Base-by-base conservation (phyloP, 2,113 vertebrate genomes). In the Carollia perspicillata region DNA sequence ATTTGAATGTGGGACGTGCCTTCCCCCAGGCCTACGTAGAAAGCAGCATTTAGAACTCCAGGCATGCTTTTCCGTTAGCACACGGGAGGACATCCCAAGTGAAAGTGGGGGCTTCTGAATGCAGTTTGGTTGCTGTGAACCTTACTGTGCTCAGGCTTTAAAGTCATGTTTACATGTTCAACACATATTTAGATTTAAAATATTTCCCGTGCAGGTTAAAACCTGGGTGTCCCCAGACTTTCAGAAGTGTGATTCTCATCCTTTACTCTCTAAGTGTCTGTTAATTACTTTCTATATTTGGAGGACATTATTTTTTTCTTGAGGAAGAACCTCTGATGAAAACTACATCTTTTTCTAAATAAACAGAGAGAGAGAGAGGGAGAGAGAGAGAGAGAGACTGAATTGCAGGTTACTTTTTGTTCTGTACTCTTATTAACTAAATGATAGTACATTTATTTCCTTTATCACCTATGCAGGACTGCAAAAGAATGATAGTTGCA, bases 351-450 rank as follows among this genome's bases (percentile, higher is more conserved):
- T 98, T 81, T 20, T 4, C 26, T 63, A 42, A 20, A 42, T 44
- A 42, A 63, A 81, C 79, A 81, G 96, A 55, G 47, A 86, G 40
- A 60, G n/a, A 68, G 68, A 75, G 80, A 84, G n/a, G n/a, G n/a
- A n/a, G n/a, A n/a, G n/a, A n/a, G n/a, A 49, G 47, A 86, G 40
- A 60, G n/a, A 68, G 68, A 75, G 80, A 84, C 60, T 83, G 75
- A 79, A 97, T 97, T 95, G 18, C 81, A 84, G 37, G 89, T 63
- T 97, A 68, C 78, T 90, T 90, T 97, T 95, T 95, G 84, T 69
- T 97, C 97, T 97, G 49, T 69, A 78, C 20, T 81, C 68, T 89
- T 80, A 93, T 97, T 97, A 98, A 97, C 96, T 97, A 90, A 92
- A 94, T 96, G 79, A 88, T 89, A 96, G 92, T 92, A 84, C 51